Percentiles rank a stretch among this genome's conserved stretches.
phyloP scores from a whole-genome alignment of 2,888 invertebrate species.

The Aelia acuminata region DNA sequence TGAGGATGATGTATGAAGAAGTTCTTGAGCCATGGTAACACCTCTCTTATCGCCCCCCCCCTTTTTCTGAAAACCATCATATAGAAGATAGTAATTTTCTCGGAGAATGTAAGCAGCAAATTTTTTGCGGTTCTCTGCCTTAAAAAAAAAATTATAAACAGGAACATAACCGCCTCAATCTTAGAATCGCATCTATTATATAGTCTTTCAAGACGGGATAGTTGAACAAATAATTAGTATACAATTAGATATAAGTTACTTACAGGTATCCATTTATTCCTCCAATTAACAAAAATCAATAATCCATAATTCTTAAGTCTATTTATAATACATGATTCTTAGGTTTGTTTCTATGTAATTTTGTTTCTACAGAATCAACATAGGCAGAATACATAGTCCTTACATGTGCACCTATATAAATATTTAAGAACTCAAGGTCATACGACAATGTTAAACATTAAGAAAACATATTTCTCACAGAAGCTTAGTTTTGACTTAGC shows the following conservation, averaged over 20 bases:
- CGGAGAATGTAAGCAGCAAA: constrained; percentile 6
- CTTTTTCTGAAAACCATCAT: constrained; percentile 13
- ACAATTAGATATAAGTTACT: too few relatives aligned
- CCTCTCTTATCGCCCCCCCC: constrained; percentile 27
- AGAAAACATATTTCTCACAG: too few relatives aligned
- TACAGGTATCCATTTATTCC: background rate
- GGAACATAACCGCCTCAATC: background rate
- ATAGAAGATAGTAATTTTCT: constrained; percentile 35
- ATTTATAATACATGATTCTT: too few relatives aligned
- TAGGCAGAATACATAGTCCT: too few relatives aligned
- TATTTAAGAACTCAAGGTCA: too few relatives aligned
- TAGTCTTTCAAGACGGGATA: background rate
- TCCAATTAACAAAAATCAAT: too few relatives aligned
- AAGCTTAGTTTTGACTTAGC: too few relatives aligned
- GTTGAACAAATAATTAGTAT: background rate
- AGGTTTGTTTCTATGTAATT: too few relatives aligned
- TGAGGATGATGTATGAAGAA: constrained; percentile 40
- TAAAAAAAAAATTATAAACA: background rate
- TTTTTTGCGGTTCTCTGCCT: background rate
- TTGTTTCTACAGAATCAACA: too few relatives aligned
- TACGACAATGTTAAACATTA: too few relatives aligned
- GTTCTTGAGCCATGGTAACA: constrained; percentile 19
- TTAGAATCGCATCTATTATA: background rate
- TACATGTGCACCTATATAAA: too few relatives aligned
- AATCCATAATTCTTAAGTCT: too few relatives aligned